Evolutionary conservation across 2,113 vertebrate genomes (phyloP).

Genomic region (Ictalurus punctatus): DNA sequence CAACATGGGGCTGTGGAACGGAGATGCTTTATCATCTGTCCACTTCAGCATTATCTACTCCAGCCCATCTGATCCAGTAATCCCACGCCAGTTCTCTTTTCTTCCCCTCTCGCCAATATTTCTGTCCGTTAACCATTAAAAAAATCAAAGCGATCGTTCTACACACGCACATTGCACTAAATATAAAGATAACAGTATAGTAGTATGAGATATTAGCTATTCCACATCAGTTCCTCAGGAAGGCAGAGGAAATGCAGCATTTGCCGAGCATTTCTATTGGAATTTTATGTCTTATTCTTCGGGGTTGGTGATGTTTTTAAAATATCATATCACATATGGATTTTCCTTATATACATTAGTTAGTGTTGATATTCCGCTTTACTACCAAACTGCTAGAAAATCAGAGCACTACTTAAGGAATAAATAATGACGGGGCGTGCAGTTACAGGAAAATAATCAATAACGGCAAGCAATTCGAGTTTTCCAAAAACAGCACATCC

Average conservation of each 20-base stretch:
- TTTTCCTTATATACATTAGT: no score
- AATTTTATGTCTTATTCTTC: neutral
- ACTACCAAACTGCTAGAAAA: no score
- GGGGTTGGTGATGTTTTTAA: neutral
- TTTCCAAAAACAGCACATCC: no score
- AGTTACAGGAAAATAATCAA: no score
- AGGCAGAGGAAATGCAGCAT: neutral
- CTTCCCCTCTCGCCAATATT: neutral
- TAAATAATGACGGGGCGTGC: no score
- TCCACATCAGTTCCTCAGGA: neutral
- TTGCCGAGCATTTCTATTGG: neutral
- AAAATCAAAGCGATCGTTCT: neutral
- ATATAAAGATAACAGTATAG: neutral
- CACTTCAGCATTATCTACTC: conserved; percentile 30
- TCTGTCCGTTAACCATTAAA: neutral
- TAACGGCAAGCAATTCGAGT: no score
- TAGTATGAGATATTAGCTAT: neutral
- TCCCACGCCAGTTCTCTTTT: conserved; percentile 36
- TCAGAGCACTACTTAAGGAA: no score
- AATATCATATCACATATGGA: neutral
- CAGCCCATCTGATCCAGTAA: conserved; percentile 43
- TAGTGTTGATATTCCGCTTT: neutral
- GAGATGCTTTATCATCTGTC: conserved; percentile 33
- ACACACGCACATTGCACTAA: neutral
- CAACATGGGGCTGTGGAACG: conserved; percentile 2